These are phyloP conservation scores for Craseonycteris thonglongyai DNA, from an alignment of 2,113 vertebrate species.

Conservation along the genomic window DNA sequence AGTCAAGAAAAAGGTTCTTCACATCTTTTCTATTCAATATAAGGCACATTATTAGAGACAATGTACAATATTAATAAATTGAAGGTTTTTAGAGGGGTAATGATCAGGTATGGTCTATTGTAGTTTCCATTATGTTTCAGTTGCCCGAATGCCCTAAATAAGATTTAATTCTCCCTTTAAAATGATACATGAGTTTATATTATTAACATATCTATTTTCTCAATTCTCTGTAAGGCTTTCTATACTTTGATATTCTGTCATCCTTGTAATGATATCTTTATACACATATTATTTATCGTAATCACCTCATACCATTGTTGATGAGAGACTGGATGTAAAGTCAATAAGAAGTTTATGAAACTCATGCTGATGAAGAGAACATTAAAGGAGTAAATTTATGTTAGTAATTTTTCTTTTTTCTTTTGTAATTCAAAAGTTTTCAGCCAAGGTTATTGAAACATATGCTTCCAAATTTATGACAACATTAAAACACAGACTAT, in stretches of 20 bases:
- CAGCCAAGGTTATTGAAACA: neutral
- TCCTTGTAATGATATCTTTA: neutral
- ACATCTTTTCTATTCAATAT: neutral
- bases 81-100: neutral
- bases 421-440: slow-evolving; percentile 20
- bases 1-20: neutral
- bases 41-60: neutral
- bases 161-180: slow-evolving; percentile 5
- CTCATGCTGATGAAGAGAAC: neutral
- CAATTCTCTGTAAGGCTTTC: neutral
- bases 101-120: neutral
- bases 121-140: neutral
- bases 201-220: slow-evolving; percentile 7
- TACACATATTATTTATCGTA: neutral
- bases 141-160: neutral
- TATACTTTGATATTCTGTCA: neutral
- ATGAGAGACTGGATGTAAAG: neutral
- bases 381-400: neutral
- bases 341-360: neutral
- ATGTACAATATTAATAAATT: neutral
- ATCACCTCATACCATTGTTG: neutral
- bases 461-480: neutral
- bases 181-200: neutral
- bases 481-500: neutral
- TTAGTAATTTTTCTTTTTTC: neutral